Evolutionary conservation across 2,797 vertebrate species (phyloP), one percentile per base, ranked within the genome.

Genomic region (Cephalopachus bancanus): DNA sequence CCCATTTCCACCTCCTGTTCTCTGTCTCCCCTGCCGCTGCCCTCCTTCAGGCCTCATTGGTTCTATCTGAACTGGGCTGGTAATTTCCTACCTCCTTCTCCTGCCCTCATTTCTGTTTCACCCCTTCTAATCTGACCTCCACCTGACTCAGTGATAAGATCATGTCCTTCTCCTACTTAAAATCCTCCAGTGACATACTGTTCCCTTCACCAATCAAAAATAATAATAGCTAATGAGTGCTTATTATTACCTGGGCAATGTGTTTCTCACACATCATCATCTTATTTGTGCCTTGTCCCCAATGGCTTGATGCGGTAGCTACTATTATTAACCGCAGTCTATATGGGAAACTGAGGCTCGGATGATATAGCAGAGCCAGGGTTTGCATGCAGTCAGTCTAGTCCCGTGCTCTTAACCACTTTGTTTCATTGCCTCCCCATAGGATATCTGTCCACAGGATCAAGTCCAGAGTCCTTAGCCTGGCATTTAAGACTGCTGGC

Each of bases 281-380:
- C 72, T 88, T 85, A 79, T 76, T 79, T 79, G 69, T 92, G 67
- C 59, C 37, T 84, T 88, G 84, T 75, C 74, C 60, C 76, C n/a
- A 75, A 51, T 51, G 84, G 59, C n/a, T 89, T 79, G 64, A 83
- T 64, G 71, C 11, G 69, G 33, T 88, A n/a, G 93, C 95, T 88
- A 90, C 96, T 96, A 24, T 97, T 71, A 97, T 96, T 97, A 97
- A 75, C 59, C 62, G 33, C 44, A 72, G 37, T 75, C 51, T 86
- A 11, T 20, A 74, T 15, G 71, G 87, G 81, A 94, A 89, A 60
- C 59, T 30, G 83, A 92, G 81, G 57, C 84, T 72, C 55, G 72
- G 69, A 74, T 75, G 10, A 28, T 20, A 69, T 20, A 33, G 74
- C 0, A 80, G 44, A 83, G 51, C 62, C 65, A 59, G 71, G 76